Percentiles rank a stretch among this genome's conserved stretches.
phyloP scores from a whole-genome alignment of 2,113 vertebrate species.

The Leucoraja erinaceus region DNA sequence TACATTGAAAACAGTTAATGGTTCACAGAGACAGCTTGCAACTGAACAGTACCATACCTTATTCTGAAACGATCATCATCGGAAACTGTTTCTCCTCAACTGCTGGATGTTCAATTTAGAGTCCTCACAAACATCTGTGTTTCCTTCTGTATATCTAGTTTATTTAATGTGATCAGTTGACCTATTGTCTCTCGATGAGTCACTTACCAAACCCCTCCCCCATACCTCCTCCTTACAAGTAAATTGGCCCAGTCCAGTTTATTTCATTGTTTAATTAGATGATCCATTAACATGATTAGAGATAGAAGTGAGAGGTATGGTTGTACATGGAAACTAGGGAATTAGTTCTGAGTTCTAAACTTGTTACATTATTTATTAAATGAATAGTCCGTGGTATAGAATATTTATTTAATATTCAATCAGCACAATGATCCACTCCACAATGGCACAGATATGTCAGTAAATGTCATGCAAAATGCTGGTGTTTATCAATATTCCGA shows the following conservation, averaged over 20 bases:
- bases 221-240: background rate
- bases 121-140: background rate
- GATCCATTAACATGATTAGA: background rate
- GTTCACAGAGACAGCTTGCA: background rate
- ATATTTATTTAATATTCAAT: too few species aligned
- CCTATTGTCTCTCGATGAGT: background rate
- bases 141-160: background rate
- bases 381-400: background rate
- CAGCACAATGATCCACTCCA: too few species aligned
- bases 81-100: background rate
- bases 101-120: background rate
- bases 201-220: background rate
- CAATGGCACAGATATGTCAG: too few species aligned
- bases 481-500: too few species aligned
- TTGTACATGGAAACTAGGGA: background rate
- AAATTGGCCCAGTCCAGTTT: background rate
- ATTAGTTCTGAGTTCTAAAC: background rate
- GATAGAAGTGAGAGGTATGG: background rate
- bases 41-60: background rate
- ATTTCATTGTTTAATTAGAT: background rate
- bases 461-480: too few species aligned
- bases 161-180: conserved; percentile 18
- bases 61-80: background rate
- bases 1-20: background rate
- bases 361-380: too few species aligned